Conservation (phyloP, 2,113 vertebrate species). For the Junco hyemalis region DNA sequence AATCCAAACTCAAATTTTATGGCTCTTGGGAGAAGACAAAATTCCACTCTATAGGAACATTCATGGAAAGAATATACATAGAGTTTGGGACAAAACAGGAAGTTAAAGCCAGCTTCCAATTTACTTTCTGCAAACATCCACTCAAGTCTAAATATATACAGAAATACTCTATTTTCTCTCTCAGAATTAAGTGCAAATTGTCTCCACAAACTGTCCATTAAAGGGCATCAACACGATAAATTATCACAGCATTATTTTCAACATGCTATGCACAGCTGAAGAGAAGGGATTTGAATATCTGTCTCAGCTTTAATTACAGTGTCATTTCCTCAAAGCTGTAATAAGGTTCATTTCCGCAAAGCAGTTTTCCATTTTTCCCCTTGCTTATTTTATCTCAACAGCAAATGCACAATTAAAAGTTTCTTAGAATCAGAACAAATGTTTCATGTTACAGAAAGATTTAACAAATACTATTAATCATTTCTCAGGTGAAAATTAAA, state of each 20-base stretch:
- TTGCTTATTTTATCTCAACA: slow-evolving; percentile 38
- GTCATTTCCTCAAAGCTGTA: slow-evolving; percentile 47
- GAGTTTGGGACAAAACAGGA: not conserved
- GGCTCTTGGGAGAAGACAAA: not conserved
- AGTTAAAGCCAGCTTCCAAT: not conserved
- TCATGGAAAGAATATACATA: not conserved
- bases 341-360: slow-evolving; percentile 19
- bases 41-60: not conserved
- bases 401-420: not conserved
- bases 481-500: slow-evolving; percentile 2
- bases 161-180: not conserved
- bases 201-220: not conserved
- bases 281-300: slow-evolving; percentile 10
- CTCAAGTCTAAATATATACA: not conserved
- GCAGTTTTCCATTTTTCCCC: not conserved
- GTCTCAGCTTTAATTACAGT: slow-evolving; percentile 21
- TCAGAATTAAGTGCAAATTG: not conserved
- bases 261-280: slow-evolving; percentile 9
- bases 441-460: not conserved
- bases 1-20: not conserved
- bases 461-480: not conserved
- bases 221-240: not conserved
- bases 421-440: not conserved
- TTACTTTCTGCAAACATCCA: not conserved
- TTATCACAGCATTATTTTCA: not conserved